Evolutionary conservation across 2,888 invertebrate species (phyloP).

Genomic region (Cheilosia impressa): DNA sequence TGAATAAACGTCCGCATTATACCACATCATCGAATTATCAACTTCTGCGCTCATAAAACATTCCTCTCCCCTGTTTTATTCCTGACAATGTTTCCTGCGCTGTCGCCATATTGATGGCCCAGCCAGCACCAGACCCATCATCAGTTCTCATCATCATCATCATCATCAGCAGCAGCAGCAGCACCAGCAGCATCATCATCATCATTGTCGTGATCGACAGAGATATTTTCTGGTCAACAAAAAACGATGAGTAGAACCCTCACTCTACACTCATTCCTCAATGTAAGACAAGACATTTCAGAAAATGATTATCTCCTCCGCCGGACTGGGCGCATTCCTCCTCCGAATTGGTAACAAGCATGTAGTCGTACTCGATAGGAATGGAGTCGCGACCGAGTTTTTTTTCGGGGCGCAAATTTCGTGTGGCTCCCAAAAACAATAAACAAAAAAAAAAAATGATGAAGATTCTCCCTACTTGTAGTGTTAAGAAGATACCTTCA

Average conservation of each 20-base stretch:
- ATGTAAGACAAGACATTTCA: slow-evolving; percentile 75
- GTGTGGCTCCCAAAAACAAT: slow-evolving; percentile 10
- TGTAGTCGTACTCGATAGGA: slow-evolving; percentile 66
- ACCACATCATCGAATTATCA: slow-evolving; percentile 75
- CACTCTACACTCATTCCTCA: slow-evolving; percentile 74
- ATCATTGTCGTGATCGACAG: slow-evolving; percentile 75
- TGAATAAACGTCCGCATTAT: slow-evolving; percentile 75
- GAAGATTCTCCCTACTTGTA: slow-evolving; percentile 6
- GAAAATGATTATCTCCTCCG: slow-evolving; percentile 71
- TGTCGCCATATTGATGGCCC: slow-evolving; percentile 73
- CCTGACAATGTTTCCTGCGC: slow-evolving; percentile 68
- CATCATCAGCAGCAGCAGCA: slow-evolving; percentile 17
- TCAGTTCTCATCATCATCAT: slow-evolving; percentile 71
- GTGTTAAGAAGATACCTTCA: slow-evolving; percentile 72
- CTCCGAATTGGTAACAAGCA: slow-evolving; percentile 69
- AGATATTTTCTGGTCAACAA: slow-evolving; percentile 65
- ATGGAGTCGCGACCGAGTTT: slow-evolving; percentile 47
- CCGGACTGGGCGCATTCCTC: slow-evolving; percentile 57
- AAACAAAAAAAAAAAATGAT: slow-evolving; percentile 7
- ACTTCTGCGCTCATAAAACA: slow-evolving; percentile 68
- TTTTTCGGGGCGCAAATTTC: slow-evolving; percentile 45
- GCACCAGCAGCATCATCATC: slow-evolving; percentile 56
- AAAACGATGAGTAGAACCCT: slow-evolving; percentile 44
- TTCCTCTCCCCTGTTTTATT: slow-evolving; percentile 27
- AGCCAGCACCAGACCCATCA: slow-evolving; percentile 62